Base-by-base conservation (phyloP, 2,888 invertebrate genomes). In the Ophioninae sp. region DNA sequence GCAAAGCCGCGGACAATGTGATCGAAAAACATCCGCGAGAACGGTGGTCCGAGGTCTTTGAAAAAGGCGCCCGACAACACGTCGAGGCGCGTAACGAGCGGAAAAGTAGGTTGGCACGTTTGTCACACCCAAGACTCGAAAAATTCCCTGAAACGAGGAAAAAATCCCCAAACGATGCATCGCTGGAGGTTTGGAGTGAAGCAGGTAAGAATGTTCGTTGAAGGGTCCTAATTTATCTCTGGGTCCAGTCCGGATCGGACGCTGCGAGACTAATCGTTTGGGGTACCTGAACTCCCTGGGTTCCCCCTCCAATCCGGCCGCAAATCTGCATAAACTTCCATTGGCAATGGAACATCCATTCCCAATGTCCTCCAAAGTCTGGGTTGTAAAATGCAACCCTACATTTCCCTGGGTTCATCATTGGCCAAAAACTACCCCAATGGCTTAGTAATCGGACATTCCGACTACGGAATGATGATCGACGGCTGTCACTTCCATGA, bases 61-160 rank as follows among this genome's bases (percentile, higher is more conserved):
- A 59, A 61, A 77, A 61, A 10, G n/a, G 44, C 68, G 17, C 1
- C 30, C 30, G 50, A 75, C 13, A 65, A 39, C 41, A 56, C 20
- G 65, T 20, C 20, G 75, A 65, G n/a, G n/a, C n/a, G n/a, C 39
- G 61, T 72, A 79, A 65, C 56, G 70, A 78, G 78, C 79, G 65
- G 30, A 62, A 77, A 83, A 83, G 56, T 67, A 68, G 57, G 67
- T 57, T 72, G 44, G 67, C 73, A 57, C 69, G 69, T 80, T 73
- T 73, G 79, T 83, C 77, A 73, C 77, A 77, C 74, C 5, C 74
- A 67, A 72, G 8, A 41, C 76, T 79, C 73, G 83, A 76, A 70
- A 62, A 76, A 59, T 79, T 70, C 73, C 57, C 57, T 59, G 77
- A 74, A 68, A 64, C 64, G 23, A 57, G 68, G n/a, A n/a, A n/a